Conservation (phyloP, 1,140 invertebrate species). For the Bombus fervidus region DNA sequence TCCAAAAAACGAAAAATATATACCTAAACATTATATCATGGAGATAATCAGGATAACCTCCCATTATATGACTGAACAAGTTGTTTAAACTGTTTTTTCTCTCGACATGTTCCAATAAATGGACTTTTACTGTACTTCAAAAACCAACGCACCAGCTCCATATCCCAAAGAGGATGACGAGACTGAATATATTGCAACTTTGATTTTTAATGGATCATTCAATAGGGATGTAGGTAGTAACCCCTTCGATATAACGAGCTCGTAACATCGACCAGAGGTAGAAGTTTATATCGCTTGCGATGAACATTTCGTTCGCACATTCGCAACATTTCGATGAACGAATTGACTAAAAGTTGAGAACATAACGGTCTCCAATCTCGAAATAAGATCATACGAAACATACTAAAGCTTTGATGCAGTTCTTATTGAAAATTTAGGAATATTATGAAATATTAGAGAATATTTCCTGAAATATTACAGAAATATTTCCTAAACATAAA, state of each 20-base stretch:
- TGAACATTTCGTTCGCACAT: no score
- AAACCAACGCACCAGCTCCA: neutral
- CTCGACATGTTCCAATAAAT: neutral
- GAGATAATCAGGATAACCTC: no score
- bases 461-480: no score
- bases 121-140: neutral
- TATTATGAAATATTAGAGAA: no score
- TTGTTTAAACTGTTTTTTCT: neutral
- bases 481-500: no score
- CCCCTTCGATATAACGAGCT: neutral
- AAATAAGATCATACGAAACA: neutral
- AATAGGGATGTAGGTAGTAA: neutral
- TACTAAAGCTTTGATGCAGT: neutral
- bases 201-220: neutral
- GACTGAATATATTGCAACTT: neutral
- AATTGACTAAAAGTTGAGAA: neutral
- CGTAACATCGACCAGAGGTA: neutral
- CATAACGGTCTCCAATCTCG: neutral
- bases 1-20: neutral
- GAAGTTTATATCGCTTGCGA: neutral
- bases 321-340: neutral
- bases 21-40: no score
- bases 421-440: neutral
- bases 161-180: neutral
- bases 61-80: neutral